Base-by-base conservation (phyloP, 2,113 vertebrate species). In the Otis tarda region DNA sequence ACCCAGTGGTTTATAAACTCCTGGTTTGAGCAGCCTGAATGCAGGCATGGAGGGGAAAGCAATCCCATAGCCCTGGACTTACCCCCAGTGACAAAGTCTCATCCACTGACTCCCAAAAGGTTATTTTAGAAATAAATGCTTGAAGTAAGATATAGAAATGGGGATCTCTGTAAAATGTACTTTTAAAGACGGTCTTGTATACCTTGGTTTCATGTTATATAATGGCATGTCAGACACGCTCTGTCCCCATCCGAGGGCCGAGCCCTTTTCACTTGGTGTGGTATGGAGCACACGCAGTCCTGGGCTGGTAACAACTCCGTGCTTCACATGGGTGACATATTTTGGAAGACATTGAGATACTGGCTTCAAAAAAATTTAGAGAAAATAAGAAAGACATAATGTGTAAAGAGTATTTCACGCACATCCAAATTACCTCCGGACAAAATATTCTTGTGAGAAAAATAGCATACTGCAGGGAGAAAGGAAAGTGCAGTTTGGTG, bases 131-230 rank as follows among this genome's bases (percentile, higher is more conserved):
- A 71, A 83, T 31, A 92, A 91, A 69, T 79, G 14, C n/a, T 95
- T 82, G 55, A 83, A 85, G 74, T 41, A 64, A 87, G 80, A 80
- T 31, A 47, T 9, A 87, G 81, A 94, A 92, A 85, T 70, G 41
- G 21, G 19, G 63, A 89, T 89, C 78, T 73, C 77, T 84, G 77
- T 87, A 94, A 96, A 95, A 92, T 33, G 12, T 52, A 47, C 28
- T 84, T 93, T 77, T 56, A 89, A 95, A 96, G 70, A 59, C 6
- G 6, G 31, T n/a, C 63, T 93, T 94, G 69, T 96, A 43, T 91
- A 94, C 92, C 91, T 65, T 76, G 94, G 92, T 96, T 95, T 97
- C 95, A 94, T 94, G 84, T 96, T 96, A 92, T 96, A 91, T 96
- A 91, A 95, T 76, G 91, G 87, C 67, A 96, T 87, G 83, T 91